Evolutionary conservation across 2,113 vertebrate genomes (phyloP), one percentile per base, ranked within the genome.

Genomic region (Puntigrus tetrazona): DNA sequence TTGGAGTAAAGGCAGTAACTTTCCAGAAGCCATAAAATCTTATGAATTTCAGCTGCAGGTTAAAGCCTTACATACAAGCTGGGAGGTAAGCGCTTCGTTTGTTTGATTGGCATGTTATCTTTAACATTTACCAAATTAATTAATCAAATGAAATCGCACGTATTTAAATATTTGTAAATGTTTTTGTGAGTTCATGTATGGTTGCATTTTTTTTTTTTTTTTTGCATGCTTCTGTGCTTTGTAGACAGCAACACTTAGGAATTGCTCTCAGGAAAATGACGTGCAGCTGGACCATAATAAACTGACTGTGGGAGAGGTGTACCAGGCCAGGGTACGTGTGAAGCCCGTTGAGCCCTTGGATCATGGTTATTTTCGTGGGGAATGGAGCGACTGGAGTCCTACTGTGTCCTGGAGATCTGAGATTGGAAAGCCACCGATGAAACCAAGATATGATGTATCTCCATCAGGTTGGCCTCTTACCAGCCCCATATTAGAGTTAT

Each of bases 321-420:
- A 81, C 65, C 84, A 92, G 52, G 81, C 87, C 41, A 87, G 94
- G 50, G 92, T 94, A 7, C 85, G 92, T 59, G 92, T 94, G 41
- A 86, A 36, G 41, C 88, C 92, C 2, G 0, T 45, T 1, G 50
- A 80, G 0, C 0, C 0, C 0, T 0, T 0, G 0, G 0, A 0
- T 0, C 0, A 4, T 0, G 20, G 10, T 0, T 0, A 10, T 0
- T 10, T 45, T 4, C 18, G 0, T 6, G 84, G 78, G 74, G 77
- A 82, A 5, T 95, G 94, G 94, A 95, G 94, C 36, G 29, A 91
- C 83, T 95, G 94, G 94, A 93, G 94, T 85, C 91, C 90, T 2
- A 45, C 78, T 0, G 65, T 84, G 1, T 84, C 89, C 81, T 94
- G 92, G 92, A 41, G 1, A 6, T 86, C 29, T 29, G 80, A 70